Percentiles rank a stretch among this genome's conserved stretches.
Evolutionary conservation across 1,140 invertebrate species (phyloP).

Genomic region (Heliothis subflexa): DNA sequence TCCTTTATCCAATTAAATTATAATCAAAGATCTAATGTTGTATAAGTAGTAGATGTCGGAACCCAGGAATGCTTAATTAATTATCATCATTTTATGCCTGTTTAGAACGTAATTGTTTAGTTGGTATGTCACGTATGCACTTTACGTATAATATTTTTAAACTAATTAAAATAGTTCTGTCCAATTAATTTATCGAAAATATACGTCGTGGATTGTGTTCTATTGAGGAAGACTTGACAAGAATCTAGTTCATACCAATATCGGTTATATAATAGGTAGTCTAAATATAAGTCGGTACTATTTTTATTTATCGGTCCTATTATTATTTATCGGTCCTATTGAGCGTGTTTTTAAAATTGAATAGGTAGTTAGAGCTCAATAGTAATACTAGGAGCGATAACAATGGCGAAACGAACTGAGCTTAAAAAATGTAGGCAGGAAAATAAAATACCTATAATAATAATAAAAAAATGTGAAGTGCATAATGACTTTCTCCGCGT

Average conservation of each 20-base stretch:
- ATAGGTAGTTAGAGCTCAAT: neutral
- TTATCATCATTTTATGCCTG: slow-evolving; percentile 13
- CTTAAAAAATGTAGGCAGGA: neutral
- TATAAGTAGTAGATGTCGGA: neutral
- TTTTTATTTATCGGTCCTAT: too few relatives aligned
- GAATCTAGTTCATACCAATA: slow-evolving; percentile 5
- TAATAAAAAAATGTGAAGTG: slow-evolving; percentile 6
- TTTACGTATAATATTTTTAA: slow-evolving; percentile 14
- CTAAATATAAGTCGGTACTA: neutral
- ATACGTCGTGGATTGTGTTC: neutral
- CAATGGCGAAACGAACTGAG: neutral
- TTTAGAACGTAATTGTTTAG: slow-evolving; percentile 13
- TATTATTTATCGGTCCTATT: neutral
- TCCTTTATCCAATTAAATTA: neutral
- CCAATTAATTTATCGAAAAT: slow-evolving; percentile 26
- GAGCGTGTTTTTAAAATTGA: neutral
- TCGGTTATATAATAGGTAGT: neutral
- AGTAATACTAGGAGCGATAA: neutral
- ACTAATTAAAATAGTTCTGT: slow-evolving; percentile 12
- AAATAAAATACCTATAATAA: slow-evolving; percentile 10
- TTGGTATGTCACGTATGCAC: slow-evolving; percentile 26
- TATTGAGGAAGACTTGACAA: slow-evolving; percentile 15
- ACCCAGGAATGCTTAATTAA: slow-evolving; percentile 27
- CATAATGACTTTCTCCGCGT: slow-evolving; percentile 7
- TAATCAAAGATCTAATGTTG: neutral